phyloP scores from a whole-genome alignment of 2,888 invertebrate species.

The Leptinotarsa juncta region DNA sequence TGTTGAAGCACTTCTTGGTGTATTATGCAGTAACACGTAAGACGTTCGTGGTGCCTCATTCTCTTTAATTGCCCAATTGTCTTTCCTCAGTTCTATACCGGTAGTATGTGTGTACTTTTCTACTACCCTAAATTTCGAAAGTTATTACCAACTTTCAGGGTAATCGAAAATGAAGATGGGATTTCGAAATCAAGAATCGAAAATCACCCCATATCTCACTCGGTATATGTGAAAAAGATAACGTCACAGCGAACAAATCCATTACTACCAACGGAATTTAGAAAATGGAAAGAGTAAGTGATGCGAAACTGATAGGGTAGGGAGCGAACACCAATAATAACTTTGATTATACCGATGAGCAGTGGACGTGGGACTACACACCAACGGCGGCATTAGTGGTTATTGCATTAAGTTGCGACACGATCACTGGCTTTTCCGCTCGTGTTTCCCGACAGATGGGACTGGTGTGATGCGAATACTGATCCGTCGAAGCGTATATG shows the following conservation, averaged over 20 bases:
- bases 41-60: too few species aligned
- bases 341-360: slow-evolving; percentile 29
- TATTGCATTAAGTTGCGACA: slow-evolving; percentile 26
- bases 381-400: slow-evolving; percentile 28
- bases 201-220: background rate
- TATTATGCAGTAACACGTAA: too few species aligned
- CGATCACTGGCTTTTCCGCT: slow-evolving; percentile 13
- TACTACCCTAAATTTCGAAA: too few species aligned
- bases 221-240: background rate
- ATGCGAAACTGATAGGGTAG: slow-evolving; percentile 27
- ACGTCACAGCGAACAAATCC: too few species aligned
- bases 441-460: slow-evolving; percentile 5
- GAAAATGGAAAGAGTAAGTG: background rate
- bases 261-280: too few species aligned
- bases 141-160: too few species aligned
- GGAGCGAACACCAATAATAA: slow-evolving; percentile 23
- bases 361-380: slow-evolving; percentile 23
- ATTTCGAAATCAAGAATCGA: too few species aligned
- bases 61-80: too few species aligned
- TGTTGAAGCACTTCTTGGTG: too few species aligned
- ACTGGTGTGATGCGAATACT: background rate
- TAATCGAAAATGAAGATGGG: too few species aligned
- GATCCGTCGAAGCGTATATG: background rate
- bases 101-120: too few species aligned
- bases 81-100: too few species aligned